phyloP scores from a whole-genome alignment of 2,888 invertebrate species.

The Sicus ferrugineus region DNA sequence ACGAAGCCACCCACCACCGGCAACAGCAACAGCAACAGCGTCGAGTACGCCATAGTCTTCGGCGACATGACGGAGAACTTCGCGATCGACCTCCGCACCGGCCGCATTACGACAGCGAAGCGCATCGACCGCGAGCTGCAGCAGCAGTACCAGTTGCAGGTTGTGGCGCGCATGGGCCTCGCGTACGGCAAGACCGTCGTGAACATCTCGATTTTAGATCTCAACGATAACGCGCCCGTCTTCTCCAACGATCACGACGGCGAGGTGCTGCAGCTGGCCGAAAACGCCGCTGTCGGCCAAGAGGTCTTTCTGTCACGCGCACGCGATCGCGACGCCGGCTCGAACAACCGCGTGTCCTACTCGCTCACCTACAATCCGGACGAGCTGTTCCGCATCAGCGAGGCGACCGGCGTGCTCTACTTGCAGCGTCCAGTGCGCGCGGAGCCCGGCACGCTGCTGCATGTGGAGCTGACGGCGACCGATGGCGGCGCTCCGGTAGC shows the following conservation, averaged over 20 bases:
- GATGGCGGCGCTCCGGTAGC: conserved; percentile 82
- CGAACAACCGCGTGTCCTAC: conserved; percentile 87
- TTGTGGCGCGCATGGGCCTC: conserved; percentile 81
- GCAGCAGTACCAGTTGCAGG: conserved; percentile 77
- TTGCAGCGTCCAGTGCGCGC: conserved; percentile 80
- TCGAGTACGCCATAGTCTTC: conserved; percentile 79
- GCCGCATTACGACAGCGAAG: conserved; percentile 78
- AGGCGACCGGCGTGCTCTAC: conserved; percentile 88
- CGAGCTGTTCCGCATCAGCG: conserved; percentile 83
- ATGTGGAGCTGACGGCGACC: conserved; percentile 83
- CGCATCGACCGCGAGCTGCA: conserved; percentile 86
- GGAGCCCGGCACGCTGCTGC: conserved; percentile 76
- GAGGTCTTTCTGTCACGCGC: conserved; percentile 90
- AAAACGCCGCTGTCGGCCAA: conserved; percentile 93
- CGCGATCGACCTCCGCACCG: conserved; percentile 79
- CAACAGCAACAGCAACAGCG: conserved; percentile 42
- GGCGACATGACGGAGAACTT: conserved; percentile 84
- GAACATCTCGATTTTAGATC: conserved; percentile 82
- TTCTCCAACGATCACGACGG: conserved; percentile 79
- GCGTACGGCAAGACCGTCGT: conserved; percentile 81
- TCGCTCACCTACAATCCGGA: conserved; percentile 81
- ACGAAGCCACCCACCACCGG: conserved; percentile 54
- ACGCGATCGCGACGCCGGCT: conserved; percentile 85
- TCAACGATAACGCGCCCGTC: conserved; percentile 90
- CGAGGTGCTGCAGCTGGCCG: conserved; percentile 77